phyloP scores from a whole-genome alignment of 2,113 vertebrate genomes.

The Vulpes vulpes region DNA sequence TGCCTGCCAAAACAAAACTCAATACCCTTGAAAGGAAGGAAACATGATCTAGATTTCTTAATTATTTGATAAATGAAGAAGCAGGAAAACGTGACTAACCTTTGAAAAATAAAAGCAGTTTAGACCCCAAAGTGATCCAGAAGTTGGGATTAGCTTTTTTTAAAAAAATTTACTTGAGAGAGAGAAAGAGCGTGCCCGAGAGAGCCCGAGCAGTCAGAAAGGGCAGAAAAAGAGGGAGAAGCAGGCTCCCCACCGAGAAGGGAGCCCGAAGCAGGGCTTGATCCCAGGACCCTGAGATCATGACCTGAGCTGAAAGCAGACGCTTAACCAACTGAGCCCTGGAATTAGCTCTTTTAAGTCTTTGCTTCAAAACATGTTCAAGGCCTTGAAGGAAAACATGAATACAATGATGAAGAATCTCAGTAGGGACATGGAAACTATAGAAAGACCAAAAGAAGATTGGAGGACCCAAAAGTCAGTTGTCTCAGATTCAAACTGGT shows the following conservation, averaged over 20 bases:
- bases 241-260: no score
- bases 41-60: neutral
- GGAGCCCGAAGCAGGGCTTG: no score
- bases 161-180: no score
- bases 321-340: no score
- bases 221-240: no score
- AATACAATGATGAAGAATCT: neutral
- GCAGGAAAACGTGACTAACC: neutral
- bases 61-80: neutral
- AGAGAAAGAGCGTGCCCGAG: no score
- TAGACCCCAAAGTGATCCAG: neutral
- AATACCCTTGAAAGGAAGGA: neutral
- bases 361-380: neutral
- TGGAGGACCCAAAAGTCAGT: neutral
- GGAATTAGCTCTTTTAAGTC: neutral
- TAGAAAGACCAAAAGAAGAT: neutral
- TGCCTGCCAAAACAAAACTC: neutral
- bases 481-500: neutral
- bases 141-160: neutral
- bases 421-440: neutral
- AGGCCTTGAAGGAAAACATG: neutral
- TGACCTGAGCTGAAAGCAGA: no score
- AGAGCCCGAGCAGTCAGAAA: no score
- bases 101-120: neutral
- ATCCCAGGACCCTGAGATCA: no score